Evolutionary conservation across 2,888 invertebrate genomes (phyloP).

Genomic region (Ophion slaviceki): DNA sequence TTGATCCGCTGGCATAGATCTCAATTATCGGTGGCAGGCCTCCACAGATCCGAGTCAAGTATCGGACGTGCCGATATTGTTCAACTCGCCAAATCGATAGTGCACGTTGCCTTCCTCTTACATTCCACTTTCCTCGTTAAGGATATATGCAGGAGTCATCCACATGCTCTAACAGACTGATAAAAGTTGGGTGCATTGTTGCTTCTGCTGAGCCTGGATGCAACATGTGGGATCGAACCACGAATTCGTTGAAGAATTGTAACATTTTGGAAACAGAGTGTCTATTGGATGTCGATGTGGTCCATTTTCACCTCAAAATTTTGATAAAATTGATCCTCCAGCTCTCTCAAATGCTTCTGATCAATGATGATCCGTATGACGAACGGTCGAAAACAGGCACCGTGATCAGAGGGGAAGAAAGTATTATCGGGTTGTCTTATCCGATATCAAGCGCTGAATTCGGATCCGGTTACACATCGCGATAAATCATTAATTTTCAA

Average conservation of each 20-base stretch:
- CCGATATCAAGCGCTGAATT: constrained; percentile 16
- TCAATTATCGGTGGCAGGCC: constrained; percentile 35
- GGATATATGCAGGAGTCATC: not conserved
- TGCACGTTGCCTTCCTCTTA: not conserved
- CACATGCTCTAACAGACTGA: not conserved
- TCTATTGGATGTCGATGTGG: too few relatives aligned
- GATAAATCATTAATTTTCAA: constrained; percentile 34
- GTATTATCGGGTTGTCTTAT: not conserved
- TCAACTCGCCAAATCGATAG: constrained; percentile 23
- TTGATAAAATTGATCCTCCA: too few relatives aligned
- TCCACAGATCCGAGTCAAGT: constrained; percentile 25
- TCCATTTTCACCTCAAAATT: too few relatives aligned
- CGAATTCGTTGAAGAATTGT: not conserved
- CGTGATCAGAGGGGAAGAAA: too few relatives aligned
- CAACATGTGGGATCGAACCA: not conserved
- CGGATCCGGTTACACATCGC: constrained; percentile 1
- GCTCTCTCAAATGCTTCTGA: too few relatives aligned
- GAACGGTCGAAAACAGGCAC: too few relatives aligned
- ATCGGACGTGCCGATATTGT: constrained; percentile 10
- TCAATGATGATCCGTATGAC: too few relatives aligned
- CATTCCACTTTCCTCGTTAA: not conserved
- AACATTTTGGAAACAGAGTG: too few relatives aligned
- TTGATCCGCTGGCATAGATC: constrained; percentile 50
- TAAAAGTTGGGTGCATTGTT: not conserved
- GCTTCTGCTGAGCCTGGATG: not conserved